Conservation (phyloP, 2,888 invertebrate species). For the Cryptocephalus primarius region DNA sequence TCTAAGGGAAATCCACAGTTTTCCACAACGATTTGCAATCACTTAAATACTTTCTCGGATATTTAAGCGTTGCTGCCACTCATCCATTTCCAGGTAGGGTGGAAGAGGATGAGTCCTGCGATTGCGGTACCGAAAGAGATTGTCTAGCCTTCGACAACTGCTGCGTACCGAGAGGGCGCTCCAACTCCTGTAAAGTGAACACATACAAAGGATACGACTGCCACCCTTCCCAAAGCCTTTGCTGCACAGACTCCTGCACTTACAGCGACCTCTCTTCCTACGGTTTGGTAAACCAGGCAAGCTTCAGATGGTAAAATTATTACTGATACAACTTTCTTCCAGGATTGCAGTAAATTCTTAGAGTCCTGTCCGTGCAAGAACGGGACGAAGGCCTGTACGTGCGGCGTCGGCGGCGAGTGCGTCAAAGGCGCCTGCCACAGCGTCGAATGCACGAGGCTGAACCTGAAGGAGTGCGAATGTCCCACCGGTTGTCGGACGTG, state of each 20-base stretch:
- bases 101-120: conserved; percentile 61
- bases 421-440: conserved; percentile 39
- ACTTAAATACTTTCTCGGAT: background rate
- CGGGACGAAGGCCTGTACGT: conserved; percentile 27
- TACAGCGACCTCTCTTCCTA: conserved; percentile 16
- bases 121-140: conserved; percentile 49
- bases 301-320: background rate
- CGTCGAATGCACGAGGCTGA: conserved; percentile 39
- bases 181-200: conserved; percentile 41
- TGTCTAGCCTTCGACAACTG: conserved; percentile 40
- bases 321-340: background rate
- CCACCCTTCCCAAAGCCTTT: conserved; percentile 45
- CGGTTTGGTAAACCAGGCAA: conserved; percentile 8
- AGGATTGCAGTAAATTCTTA: conserved; percentile 36
- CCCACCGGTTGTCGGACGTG: conserved; percentile 4
- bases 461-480: conserved; percentile 40
- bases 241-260: conserved; percentile 38
- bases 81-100: conserved; percentile 40
- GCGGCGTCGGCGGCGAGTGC: conserved; percentile 41
- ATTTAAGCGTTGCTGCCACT: background rate
- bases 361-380: conserved; percentile 35
- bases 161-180: conserved; percentile 40
- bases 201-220: conserved; percentile 31
- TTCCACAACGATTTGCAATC: background rate
- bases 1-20: too few relatives aligned